Percentiles rank a stretch among this genome's conserved stretches.
Conservation (phyloP, 30 jellyfish, hydroid and myxozoan species). For the Cassiopea andromeda region DNA sequence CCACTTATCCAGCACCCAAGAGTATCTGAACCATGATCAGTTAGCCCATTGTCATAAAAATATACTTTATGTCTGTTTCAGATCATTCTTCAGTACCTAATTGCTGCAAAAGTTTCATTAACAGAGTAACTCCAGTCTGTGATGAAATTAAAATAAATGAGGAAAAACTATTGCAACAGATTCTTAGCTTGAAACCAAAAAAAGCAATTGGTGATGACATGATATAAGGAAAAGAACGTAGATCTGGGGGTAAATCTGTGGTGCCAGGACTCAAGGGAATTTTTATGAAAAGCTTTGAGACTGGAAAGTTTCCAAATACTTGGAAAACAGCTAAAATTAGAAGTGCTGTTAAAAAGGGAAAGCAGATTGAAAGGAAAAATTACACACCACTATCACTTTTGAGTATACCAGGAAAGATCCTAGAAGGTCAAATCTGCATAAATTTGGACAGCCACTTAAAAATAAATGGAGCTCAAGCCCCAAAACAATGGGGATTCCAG, state of each 20-base stretch:
- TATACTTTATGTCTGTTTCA: neutral
- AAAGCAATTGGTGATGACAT: conserved; percentile 41
- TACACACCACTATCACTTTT: conserved; percentile 11
- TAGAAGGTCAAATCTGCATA: conserved; percentile 26
- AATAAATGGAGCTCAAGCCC: conserved; percentile 34
- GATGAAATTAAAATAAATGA: conserved; percentile 29
- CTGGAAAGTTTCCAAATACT: conserved; percentile 17
- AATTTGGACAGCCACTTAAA: conserved; percentile 36
- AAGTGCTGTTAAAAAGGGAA: conserved; percentile 6
- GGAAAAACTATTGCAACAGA: conserved; percentile 34
- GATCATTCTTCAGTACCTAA: neutral
- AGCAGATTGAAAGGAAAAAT: neutral
- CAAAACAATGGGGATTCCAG: conserved; percentile 43
- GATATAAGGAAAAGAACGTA: conserved; percentile 38
- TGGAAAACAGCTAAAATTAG: conserved; percentile 32
- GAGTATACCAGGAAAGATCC: conserved; percentile 37
- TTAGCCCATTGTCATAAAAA: neutral
- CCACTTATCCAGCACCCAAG: neutral
- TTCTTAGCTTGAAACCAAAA: conserved; percentile 26
- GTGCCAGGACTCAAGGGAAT: conserved; percentile 40
- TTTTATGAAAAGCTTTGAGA: conserved; percentile 13
- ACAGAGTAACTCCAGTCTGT: conserved; percentile 51
- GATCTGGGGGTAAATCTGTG: conserved; percentile 47
- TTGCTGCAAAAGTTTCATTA: conserved; percentile 15
- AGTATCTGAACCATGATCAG: neutral